These are phyloP conservation scores for Chrysomallon squamiferum DNA, from an alignment of 1,140 invertebrate genomes.

Conservation along the genomic window DNA sequence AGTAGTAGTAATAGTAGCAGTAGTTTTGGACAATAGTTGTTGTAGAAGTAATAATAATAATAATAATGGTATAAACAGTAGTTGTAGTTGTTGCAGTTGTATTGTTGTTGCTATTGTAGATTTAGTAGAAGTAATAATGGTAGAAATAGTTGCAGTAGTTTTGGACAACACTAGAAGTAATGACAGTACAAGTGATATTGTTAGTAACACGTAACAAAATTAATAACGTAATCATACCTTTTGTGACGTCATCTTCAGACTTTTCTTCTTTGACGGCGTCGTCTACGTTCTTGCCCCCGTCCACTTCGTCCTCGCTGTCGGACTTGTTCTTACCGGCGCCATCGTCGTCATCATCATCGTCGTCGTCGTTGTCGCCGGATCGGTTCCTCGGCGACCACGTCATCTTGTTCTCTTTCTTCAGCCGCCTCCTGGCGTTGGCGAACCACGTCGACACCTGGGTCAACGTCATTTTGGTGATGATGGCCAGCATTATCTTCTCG, in stretches of 20 bases:
- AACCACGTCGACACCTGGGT: conserved; percentile 73
- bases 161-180: too few species aligned
- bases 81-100: too few species aligned
- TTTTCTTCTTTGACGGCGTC: neutral
- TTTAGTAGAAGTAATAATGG: too few species aligned
- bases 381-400: conserved; percentile 95
- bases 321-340: conserved; percentile 23
- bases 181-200: too few species aligned
- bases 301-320: neutral
- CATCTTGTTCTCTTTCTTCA: conserved; percentile 99
- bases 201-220: too few species aligned
- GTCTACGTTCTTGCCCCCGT: conserved; percentile 7
- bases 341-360: conserved; percentile 41
- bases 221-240: too few species aligned
- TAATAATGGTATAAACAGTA: too few species aligned
- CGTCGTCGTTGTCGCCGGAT: conserved; percentile 74
- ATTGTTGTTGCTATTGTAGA: too few species aligned
- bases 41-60: too few species aligned
- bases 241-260: neutral
- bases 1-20: too few species aligned
- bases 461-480: conserved; percentile 98
- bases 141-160: too few species aligned
- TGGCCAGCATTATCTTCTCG: conserved; percentile 98
- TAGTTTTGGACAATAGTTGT: too few species aligned
- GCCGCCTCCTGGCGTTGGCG: conserved; percentile 60